phyloP scores from a whole-genome alignment of 1,140 invertebrate species.

The Metopolophium dirhodum region DNA sequence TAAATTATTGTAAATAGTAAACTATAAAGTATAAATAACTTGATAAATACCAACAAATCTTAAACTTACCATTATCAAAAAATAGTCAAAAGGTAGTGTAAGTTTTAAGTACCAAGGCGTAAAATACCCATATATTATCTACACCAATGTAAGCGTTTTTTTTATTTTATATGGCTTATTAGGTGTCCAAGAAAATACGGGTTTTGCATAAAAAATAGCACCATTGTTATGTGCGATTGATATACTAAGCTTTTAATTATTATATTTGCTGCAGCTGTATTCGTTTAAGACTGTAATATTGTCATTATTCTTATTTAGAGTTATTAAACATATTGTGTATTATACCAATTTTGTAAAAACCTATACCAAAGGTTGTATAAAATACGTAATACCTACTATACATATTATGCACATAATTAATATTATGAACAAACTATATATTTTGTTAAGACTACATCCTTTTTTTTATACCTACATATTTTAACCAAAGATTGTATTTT shows the following conservation, averaged over 20 bases:
- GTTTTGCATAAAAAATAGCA: neutral
- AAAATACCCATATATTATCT: neutral
- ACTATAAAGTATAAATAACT: neutral
- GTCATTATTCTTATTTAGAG: constrained; percentile 23
- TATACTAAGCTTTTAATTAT: neutral
- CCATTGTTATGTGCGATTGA: neutral
- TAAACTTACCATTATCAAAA: neutral
- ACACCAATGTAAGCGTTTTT: neutral
- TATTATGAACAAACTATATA: constrained; percentile 10
- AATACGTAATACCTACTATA: neutral
- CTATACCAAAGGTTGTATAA: neutral
- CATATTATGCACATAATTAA: neutral
- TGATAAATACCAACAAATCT: neutral
- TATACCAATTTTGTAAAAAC: neutral
- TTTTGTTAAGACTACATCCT: neutral
- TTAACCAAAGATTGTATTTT: constrained; percentile 48
- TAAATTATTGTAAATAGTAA: neutral
- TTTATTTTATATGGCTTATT: neutral
- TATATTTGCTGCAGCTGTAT: constrained; percentile 21
- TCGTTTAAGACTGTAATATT: constrained; percentile 47
- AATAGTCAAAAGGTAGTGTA: neutral
- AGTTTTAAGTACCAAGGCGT: neutral
- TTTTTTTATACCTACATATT: constrained; percentile 1
- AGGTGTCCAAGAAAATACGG: neutral
- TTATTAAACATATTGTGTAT: neutral